phyloP scores from a whole-genome alignment of 2,797 vertebrate species.

The Cyprinella venusta region DNA sequence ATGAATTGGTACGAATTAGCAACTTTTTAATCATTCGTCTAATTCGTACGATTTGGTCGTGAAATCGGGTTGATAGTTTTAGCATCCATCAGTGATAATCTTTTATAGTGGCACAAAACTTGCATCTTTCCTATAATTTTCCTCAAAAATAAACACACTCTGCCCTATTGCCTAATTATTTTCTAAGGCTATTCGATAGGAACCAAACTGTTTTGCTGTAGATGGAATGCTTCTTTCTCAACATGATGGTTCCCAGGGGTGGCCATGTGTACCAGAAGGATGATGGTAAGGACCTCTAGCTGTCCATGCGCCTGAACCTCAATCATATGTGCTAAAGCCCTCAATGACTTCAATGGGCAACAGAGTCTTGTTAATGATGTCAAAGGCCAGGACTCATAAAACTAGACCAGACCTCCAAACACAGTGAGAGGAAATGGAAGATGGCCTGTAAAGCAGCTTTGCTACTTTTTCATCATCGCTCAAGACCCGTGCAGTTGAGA shows the following conservation, averaged over 20 bases:
- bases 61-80: too few species aligned
- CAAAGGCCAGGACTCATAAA: slow-evolving; percentile 56
- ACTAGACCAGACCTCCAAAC: slow-evolving; percentile 43
- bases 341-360: slow-evolving; percentile 37
- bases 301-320: slow-evolving; percentile 40
- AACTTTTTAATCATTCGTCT: too few species aligned
- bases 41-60: too few species aligned
- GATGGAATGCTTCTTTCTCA: slow-evolving; percentile 13
- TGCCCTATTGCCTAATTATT: slow-evolving; percentile 1
- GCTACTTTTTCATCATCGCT: slow-evolving; percentile 33
- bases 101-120: slow-evolving; percentile 25
- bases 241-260: slow-evolving; percentile 46
- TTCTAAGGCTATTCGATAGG: slow-evolving; percentile 9
- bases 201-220: not conserved
- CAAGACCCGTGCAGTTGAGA: not conserved
- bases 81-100: slow-evolving; percentile 11
- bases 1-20: too few species aligned
- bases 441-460: slow-evolving; percentile 49
- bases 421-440: slow-evolving; percentile 53
- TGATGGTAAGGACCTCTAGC: slow-evolving; percentile 31
- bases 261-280: slow-evolving; percentile 32
- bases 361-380: slow-evolving; percentile 58
- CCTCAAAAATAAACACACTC: slow-evolving; percentile 3
- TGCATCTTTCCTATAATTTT: slow-evolving; percentile 12
- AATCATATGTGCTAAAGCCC: slow-evolving; percentile 41